These are phyloP conservation scores for Petrocephalus sullivani DNA, from an alignment of 2,797 vertebrate species.

Conservation along the genomic window DNA sequence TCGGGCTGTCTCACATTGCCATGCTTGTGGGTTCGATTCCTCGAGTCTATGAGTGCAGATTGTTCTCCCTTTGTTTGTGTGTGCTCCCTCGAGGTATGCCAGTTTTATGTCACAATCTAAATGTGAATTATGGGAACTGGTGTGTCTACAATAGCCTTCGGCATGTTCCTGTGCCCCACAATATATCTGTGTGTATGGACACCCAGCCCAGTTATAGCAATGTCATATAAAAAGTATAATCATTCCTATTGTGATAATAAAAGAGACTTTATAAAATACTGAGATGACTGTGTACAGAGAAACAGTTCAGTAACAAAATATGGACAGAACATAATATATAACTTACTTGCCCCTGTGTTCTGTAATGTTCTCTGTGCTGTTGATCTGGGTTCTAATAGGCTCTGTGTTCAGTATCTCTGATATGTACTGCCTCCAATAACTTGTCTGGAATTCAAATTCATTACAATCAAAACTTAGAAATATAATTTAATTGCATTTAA, in stretches of 20 bases:
- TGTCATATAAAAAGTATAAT: background rate
- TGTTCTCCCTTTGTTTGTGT: background rate
- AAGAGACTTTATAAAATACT: background rate
- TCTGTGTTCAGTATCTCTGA: conserved; percentile 21
- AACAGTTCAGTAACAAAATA: background rate
- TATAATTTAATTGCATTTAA: conserved; percentile 2
- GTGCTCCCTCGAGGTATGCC: background rate
- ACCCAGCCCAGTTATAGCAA: background rate
- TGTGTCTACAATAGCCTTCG: background rate
- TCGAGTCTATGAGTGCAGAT: background rate
- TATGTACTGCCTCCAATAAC: conserved; percentile 32
- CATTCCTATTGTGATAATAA: background rate
- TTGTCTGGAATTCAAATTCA: conserved; percentile 3
- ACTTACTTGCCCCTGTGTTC: conserved; percentile 27
- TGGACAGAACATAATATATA: background rate
- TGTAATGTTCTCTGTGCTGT: conserved; percentile 19
- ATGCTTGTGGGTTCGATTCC: background rate
- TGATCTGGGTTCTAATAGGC: background rate
- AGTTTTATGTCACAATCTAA: background rate
- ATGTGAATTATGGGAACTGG: background rate
- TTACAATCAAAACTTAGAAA: background rate
- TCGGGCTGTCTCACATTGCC: background rate
- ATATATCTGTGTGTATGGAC: background rate
- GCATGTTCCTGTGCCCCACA: conserved; percentile 15
- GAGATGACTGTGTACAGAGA: background rate